Evolutionary conservation across 2,888 invertebrate genomes (phyloP), one percentile per base, ranked within the genome.

Genomic region (Zaprionus lineosus): DNA sequence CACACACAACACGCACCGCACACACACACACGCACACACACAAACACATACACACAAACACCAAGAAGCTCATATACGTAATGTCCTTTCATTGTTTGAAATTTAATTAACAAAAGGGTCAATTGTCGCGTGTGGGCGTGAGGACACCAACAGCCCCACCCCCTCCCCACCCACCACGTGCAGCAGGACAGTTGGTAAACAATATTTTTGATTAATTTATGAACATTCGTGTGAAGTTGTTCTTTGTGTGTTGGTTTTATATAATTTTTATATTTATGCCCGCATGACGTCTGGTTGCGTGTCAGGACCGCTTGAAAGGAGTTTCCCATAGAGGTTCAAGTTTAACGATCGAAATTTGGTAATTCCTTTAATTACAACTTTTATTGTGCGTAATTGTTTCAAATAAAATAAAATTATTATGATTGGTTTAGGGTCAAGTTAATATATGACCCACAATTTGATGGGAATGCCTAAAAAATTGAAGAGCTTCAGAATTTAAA

Each of bases 101-200:
- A 79, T 84, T 83, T 83, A 83, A 83, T 83, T 83, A 83, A 83
- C 84, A 83, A 83, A 85, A 85, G 85, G 84, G 84, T 83, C 83
- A 83, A 84, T 83, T 85, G 85, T 81, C 84, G 84, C 81, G 77
- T 70, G 71, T 56, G 71, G 60, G 58, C 51, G 58, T n/a, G 48
- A 34, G 57, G 36, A 14, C 41, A 43, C 34, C 8, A 14, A n/a
- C 33, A 53, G 18, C 37, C 18, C 28, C 37, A 16, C 36, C 34
- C 12, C 8, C 12, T 24, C 9, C 4, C 15, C 19, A 6, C 31
- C 24, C 3, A 31, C 18, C 8, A 9, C 9, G 16, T 15, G n/a
- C n/a, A 9, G 48, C 57, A 58, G 57, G 57, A 52, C 66, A 70
- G 44, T 63, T 24, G 51, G 46, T 59, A 84, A 82, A 82, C 75